These are phyloP conservation scores for Ophion ellenae DNA, from an alignment of 2,888 invertebrate species.

Conservation along the genomic window DNA sequence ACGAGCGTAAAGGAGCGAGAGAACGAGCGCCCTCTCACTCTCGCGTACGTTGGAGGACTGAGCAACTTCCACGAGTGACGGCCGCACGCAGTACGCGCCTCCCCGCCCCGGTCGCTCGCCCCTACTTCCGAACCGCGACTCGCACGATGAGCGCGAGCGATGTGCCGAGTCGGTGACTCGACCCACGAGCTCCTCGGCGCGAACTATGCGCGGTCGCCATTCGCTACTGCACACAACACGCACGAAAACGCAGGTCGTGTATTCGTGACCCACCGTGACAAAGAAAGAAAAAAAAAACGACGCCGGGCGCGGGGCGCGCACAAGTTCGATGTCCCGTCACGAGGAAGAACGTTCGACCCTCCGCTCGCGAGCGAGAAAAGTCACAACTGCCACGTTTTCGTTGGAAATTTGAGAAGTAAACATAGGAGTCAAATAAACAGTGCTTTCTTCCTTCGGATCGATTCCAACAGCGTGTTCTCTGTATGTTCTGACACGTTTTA, in stretches of 20 bases:
- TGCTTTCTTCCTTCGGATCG: not conserved
- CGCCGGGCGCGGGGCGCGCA: not conserved
- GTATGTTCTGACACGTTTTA: too few relatives aligned
- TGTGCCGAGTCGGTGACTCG: slow-evolving; percentile 70
- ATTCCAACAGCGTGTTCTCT: not conserved
- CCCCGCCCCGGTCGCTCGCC: slow-evolving; percentile 5
- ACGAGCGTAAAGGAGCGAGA: slow-evolving; percentile 29
- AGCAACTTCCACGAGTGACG: slow-evolving; percentile 67
- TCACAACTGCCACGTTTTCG: not conserved
- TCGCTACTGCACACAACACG: slow-evolving; percentile 34
- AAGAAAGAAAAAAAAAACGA: not conserved
- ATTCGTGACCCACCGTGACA: slow-evolving; percentile 14
- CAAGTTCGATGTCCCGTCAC: slow-evolving; percentile 31
- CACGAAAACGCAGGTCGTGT: slow-evolving; percentile 3
- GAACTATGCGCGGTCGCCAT: slow-evolving; percentile 37
- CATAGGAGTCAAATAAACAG: too few relatives aligned
- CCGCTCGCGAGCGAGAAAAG: slow-evolving; percentile 39
- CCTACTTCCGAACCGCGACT: not conserved
- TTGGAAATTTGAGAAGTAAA: not conserved
- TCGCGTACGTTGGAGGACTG: slow-evolving; percentile 78
- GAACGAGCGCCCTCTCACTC: slow-evolving; percentile 70
- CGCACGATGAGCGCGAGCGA: slow-evolving; percentile 32
- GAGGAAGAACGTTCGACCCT: slow-evolving; percentile 29
- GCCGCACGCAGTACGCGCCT: slow-evolving; percentile 54
- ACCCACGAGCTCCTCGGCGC: slow-evolving; percentile 59